Evolutionary conservation across 2,888 invertebrate species (phyloP), one percentile per base, ranked within the genome.

Genomic region (Tipula helvola): DNA sequence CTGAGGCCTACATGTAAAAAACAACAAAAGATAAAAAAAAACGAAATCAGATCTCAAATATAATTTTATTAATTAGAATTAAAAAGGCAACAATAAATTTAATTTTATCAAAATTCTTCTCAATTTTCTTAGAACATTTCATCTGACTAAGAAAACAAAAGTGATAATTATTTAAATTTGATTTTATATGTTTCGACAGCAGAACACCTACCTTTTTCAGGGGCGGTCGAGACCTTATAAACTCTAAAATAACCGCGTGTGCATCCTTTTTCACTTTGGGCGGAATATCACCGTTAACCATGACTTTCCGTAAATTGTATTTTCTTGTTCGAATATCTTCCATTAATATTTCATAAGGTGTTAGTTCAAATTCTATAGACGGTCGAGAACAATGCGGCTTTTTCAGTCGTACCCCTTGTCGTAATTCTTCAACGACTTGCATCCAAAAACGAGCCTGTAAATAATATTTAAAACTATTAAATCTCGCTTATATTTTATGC

Each of bases 321-420:
- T 97, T 92, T 90, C 91, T 95, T 88, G 96, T 95, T 89, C 98
- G 93, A 90, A 99, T 98, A 90, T 99, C 98, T 91, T 98, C 97
- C 96, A 99, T 97, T 87, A 99, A 94, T 90, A 98, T 97, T 92
- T 99, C 98, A 90, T 98, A 98, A 13, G 98, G 98, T 85, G 98
- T 99, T 89, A 98, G 92, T 91, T 98, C 98, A 91, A 96, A 98
- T 91, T 98, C 98, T 88, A 96, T 95, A 8, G 96, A 96, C 12
- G 96, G 94, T 89, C 95, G 93, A 88, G 95, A 94, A 10, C 96
- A 95, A 90, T 95, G 95, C 41, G 96, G 95, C 92, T 98, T 98
- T 93, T 98, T 98, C 91, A 99, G 93, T 91, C 97, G 96, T 8
- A 98, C 98, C 36, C 98, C 98, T 91, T 96, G 95, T 86, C 98